These are phyloP conservation scores for Trachymyrmex cornetzi DNA, from an alignment of 1,140 invertebrate species.

Conservation along the genomic window DNA sequence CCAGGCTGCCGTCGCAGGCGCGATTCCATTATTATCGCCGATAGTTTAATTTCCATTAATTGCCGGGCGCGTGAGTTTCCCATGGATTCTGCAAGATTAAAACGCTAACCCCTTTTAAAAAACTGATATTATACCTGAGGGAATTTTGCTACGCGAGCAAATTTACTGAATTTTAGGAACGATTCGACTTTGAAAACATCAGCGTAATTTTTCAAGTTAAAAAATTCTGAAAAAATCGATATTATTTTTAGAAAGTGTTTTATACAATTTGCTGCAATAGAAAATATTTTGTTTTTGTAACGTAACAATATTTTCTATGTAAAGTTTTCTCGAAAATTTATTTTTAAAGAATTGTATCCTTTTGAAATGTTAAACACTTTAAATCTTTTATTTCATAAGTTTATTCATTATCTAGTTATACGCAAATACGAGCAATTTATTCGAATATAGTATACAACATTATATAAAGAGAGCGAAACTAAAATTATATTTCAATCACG, in stretches of 20 bases:
- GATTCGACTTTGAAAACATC: not conserved
- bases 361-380: not conserved
- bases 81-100: slow-evolving; percentile 14
- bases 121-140: not conserved
- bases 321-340: not conserved
- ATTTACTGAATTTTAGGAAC: slow-evolving; percentile 7
- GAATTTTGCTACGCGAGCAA: not conserved
- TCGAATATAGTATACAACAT: not conserved
- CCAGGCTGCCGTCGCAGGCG: slow-evolving; percentile 44
- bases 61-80: slow-evolving; percentile 4
- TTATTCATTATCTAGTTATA: not conserved
- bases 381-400: not conserved
- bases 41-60: slow-evolving; percentile 66
- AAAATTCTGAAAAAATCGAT: not conserved
- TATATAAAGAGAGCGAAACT: not conserved
- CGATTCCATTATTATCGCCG: slow-evolving; percentile 63
- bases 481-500: not conserved
- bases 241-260: not conserved
- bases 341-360: not conserved
- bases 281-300: not conserved
- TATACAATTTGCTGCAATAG: not conserved
- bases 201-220: not conserved
- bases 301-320: not conserved
- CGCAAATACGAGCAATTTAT: not conserved
- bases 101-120: not conserved